Conservation (phyloP, 1,140 invertebrate species). For the Euwallacea fornicatus region DNA sequence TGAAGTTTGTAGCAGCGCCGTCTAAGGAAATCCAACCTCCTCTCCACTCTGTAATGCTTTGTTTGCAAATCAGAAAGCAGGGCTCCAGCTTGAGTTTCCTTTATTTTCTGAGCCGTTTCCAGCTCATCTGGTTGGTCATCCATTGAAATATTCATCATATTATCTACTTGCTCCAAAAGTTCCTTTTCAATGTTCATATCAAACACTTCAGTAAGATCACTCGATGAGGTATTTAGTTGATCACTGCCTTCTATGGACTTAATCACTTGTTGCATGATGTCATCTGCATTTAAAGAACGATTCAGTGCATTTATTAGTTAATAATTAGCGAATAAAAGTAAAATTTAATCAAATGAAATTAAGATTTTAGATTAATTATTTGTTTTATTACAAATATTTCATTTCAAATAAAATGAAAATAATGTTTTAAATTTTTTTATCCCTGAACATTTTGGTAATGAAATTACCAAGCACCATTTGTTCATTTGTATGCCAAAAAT, state of each 20-base stretch:
- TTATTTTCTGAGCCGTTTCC: constrained; percentile 44
- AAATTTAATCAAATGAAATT: too few relatives aligned
- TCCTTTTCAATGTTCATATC: constrained; percentile 58
- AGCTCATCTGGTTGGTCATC: constrained; percentile 55
- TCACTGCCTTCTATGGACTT: constrained; percentile 66
- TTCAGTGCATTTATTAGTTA: too few relatives aligned
- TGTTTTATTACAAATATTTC: too few relatives aligned
- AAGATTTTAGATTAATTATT: too few relatives aligned
- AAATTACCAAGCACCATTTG: too few relatives aligned
- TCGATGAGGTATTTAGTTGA: constrained; percentile 48
- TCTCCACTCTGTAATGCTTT: constrained; percentile 67
- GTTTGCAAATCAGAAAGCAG: constrained; percentile 52
- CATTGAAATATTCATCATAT: constrained; percentile 63
- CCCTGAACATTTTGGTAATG: too few relatives aligned
- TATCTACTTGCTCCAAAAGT: constrained; percentile 59
- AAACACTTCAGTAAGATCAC: constrained; percentile 59
- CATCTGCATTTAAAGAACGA: constrained; percentile 50
- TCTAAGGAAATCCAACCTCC: constrained; percentile 69
- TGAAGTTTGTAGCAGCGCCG: constrained; percentile 76
- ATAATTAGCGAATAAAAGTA: too few relatives aligned
- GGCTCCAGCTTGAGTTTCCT: constrained; percentile 52
- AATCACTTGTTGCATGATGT: constrained; percentile 66
- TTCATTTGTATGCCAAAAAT: too few relatives aligned
- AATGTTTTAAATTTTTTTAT: too few relatives aligned
- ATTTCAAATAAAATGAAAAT: too few relatives aligned